phyloP scores from a whole-genome alignment of 2,113 vertebrate genomes.

The Corvus hawaiiensis region DNA sequence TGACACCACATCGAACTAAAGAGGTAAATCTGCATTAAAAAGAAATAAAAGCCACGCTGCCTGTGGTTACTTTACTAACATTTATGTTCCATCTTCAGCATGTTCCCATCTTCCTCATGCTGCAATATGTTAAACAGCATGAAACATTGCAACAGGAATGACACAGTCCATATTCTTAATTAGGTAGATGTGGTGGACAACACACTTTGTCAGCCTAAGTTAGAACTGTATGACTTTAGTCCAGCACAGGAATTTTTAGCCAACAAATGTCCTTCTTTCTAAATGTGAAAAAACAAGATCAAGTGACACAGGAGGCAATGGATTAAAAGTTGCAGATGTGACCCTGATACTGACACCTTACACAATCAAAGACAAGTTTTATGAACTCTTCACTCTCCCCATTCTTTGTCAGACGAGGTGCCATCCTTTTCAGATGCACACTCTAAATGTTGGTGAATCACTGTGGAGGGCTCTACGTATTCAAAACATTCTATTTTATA shows the following conservation, averaged over 20 bases:
- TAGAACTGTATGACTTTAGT: not conserved
- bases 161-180: not conserved
- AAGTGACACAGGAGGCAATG: not conserved
- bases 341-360: not conserved
- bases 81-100: not conserved
- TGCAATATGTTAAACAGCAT: not conserved
- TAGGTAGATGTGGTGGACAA: not conserved
- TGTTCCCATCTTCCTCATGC: not conserved
- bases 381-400: not conserved
- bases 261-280: not conserved
- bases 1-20: not conserved
- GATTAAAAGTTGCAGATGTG: not conserved
- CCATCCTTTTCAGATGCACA: not conserved
- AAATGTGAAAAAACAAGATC: not conserved
- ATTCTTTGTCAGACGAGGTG: not conserved
- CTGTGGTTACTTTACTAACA: not conserved
- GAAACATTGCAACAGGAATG: not conserved
- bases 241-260: not conserved
- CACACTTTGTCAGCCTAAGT: not conserved
- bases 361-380: not conserved
- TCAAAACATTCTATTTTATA: not conserved
- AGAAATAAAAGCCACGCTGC: not conserved
- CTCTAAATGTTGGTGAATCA: not conserved
- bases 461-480: not conserved
- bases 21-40: not conserved